phyloP scores from a whole-genome alignment of 1,140 invertebrate genomes.

The Orchestia grillus region DNA sequence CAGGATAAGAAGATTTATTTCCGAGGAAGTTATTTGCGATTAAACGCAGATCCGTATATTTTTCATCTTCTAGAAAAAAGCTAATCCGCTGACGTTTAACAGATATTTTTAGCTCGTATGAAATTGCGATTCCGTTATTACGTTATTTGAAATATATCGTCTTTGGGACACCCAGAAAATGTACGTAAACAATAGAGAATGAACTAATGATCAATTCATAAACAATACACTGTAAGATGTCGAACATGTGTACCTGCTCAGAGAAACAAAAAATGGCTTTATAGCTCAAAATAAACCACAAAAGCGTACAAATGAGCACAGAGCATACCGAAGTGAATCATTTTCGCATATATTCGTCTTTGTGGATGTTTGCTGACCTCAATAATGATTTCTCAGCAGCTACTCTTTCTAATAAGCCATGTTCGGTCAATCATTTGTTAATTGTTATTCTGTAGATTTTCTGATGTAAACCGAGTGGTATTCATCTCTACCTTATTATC shows the following conservation, averaged over 20 bases:
- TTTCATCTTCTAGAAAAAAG: background rate
- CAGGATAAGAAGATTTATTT: background rate
- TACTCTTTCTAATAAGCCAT: no score
- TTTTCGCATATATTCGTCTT: conserved; percentile 1
- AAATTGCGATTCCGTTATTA: background rate
- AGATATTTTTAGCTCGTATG: background rate
- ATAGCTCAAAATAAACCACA: background rate
- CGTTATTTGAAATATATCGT: background rate
- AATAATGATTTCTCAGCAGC: no score
- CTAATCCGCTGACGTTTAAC: no score
- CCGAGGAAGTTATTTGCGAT: background rate
- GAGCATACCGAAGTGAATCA: background rate
- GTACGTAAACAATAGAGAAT: background rate
- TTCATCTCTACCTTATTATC: no score
- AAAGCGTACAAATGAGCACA: background rate
- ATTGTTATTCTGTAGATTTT: no score
- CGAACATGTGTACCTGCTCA: background rate
- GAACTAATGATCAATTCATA: background rate
- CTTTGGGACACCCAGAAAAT: background rate
- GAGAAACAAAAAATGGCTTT: background rate
- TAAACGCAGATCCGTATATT: background rate
- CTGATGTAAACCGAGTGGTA: no score
- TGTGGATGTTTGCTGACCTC: no score
- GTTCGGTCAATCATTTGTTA: no score
- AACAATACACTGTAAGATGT: background rate